Evolutionary conservation across 2,797 vertebrate species (phyloP), one percentile per base, ranked within the genome.

Genomic region (Lepus townsendii): DNA sequence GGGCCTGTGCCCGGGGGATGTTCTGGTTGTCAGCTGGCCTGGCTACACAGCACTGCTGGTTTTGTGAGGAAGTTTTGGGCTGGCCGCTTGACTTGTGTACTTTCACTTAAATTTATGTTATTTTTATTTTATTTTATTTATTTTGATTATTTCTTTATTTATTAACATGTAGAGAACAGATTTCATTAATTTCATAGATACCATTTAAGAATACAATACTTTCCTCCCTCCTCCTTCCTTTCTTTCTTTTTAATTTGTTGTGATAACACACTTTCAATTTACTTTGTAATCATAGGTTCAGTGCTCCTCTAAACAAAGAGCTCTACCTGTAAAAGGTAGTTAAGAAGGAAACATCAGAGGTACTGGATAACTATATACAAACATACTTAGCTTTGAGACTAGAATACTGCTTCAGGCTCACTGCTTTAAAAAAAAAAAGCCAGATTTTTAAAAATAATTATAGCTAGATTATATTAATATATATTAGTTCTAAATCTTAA

Each of bases 391-490:
- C 38, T 90, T 35, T 66, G 30, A 26, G 17, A 63, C 35, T 83
- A 69, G 42, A 13, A 35, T 79, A 87, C 6, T 86, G 32, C 47
- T 63, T 83, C 22, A 57, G 47, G n/a, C 16, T 75, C 92, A 91
- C 57, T 83, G 47, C 27, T 88, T 62, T 50, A 66, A 22, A 32
- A 24, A 50, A 32, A 63, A 60, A 83, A 73, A 2, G 14, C 19
- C 54, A 76, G 20, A 52, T 38, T 94, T 91, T 82, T 69, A 2
- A 62, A 50, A 78, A 62, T 38, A 78, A 73, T 90, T 77, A 84
- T 35, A 87, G 20, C 24, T 68, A 57, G 10, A 57, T 10, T 35
- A 6, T 79, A 86, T 73, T 92, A 35, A 30, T 68, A 10, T 3
- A 60, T 47, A 38, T 27, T 75, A 35, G 9, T 73, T 62, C 27